Evolutionary conservation across 2,888 invertebrate genomes (phyloP), one percentile per base, ranked within the genome.

Genomic region (Isotomurus palustris): DNA sequence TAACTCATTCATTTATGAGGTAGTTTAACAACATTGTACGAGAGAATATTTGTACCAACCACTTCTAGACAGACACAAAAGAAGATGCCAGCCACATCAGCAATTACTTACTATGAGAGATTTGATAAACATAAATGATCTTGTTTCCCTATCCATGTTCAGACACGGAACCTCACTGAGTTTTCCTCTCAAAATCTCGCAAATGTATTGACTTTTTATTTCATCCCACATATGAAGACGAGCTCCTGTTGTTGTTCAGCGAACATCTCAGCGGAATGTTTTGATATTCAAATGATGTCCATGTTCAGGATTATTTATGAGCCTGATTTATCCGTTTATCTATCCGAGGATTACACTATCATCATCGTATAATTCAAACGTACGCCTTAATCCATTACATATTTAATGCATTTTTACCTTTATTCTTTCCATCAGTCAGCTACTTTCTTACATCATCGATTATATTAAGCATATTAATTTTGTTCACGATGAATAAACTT

Each of bases 1-100:
- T 50, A 50, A 50, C 27, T 50, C 40, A 50, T 50, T 27, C 38
- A 25, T 50, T 50, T 50, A 50, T 25, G 50, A 50, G 50, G 40
- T 25, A 50, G 50, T 50, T 50, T 28, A 50, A 50, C 40, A 50
- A 32, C 24, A 38, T 5, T 50, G 50, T 32, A n/a, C n/a, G n/a
- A n/a, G n/a, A n/a, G n/a, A n/a, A n/a, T n/a, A n/a, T n/a, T n/a
- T n/a, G n/a, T n/a, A n/a, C n/a, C n/a, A n/a, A n/a, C n/a, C n/a
- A n/a, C n/a, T n/a, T n/a, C n/a, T n/a, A 43, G 21, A 43, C 43
- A 43, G 24, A 22, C 24, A 43, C 14, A 21, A 19, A 43, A 22
- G 43, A 22, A 24, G 24, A 43, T 24, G 22, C 21, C 24, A 8
- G 22, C n/a, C n/a, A n/a, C n/a, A n/a, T n/a, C n/a, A n/a, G n/a